Percentiles rank a stretch among this genome's conserved stretches.
phyloP scores from a whole-genome alignment of 2,797 vertebrate species.

The Saxicola maurus region DNA sequence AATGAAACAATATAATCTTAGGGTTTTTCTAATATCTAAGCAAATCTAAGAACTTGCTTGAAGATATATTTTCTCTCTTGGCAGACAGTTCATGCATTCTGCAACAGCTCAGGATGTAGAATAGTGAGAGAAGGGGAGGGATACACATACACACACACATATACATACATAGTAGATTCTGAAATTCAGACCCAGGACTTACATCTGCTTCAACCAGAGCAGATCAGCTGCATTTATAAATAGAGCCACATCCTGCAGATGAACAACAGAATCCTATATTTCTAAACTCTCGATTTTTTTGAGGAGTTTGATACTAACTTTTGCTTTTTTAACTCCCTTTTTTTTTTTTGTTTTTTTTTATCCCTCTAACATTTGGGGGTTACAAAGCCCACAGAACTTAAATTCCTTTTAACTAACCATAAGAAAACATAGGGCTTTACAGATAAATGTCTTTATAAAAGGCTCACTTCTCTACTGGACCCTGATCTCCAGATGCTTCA shows the following conservation, averaged over 20 bases:
- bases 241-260: background rate
- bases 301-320: background rate
- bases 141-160: fast-evolving
- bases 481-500: background rate
- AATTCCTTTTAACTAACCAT: background rate
- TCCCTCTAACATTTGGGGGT: background rate
- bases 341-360: no score
- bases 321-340: background rate
- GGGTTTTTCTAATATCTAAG: background rate
- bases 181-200: background rate
- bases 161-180: background rate
- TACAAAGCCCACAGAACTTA: background rate
- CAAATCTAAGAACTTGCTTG: background rate
- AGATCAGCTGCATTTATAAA: background rate
- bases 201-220: background rate
- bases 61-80: background rate
- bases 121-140: background rate
- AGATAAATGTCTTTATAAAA: background rate
- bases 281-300: background rate
- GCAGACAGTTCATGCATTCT: background rate
- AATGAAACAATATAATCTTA: background rate
- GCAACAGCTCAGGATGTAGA: background rate
- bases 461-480: background rate
- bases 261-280: background rate
- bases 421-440: background rate